These are phyloP conservation scores for Sycophaga agraensis DNA, from an alignment of 1,140 invertebrate species.

Conservation along the genomic window DNA sequence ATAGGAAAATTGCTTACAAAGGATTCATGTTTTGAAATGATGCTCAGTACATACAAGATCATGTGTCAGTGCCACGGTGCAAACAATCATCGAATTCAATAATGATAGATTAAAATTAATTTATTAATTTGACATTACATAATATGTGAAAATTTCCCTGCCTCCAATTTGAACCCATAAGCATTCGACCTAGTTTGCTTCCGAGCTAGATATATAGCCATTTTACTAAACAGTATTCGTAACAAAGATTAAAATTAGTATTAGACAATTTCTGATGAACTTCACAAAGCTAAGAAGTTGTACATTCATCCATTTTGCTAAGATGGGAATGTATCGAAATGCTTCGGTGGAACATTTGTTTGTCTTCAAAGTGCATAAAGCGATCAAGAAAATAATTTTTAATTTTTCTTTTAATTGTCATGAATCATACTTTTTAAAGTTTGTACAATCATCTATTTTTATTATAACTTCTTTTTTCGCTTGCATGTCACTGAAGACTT, in stretches of 20 bases:
- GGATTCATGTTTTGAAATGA: conserved; percentile 17
- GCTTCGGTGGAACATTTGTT: conserved; percentile 48
- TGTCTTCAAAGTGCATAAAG: conserved; percentile 35
- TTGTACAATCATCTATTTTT: background rate
- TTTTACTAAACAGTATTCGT: conserved; percentile 20
- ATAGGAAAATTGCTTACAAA: too few species aligned
- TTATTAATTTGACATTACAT: conserved; percentile 46
- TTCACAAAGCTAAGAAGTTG: conserved; percentile 32
- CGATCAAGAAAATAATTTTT: conserved; percentile 23
- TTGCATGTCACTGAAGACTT: conserved; percentile 26
- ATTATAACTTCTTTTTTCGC: conserved; percentile 8
- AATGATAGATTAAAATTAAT: conserved; percentile 51
- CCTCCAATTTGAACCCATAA: conserved; percentile 45
- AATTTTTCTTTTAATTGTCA: background rate
- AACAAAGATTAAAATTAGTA: conserved; percentile 29
- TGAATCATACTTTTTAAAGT: background rate
- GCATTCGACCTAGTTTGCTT: conserved; percentile 49
- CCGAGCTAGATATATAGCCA: conserved; percentile 32
- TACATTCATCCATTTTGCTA: conserved; percentile 26
- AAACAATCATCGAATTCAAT: conserved; percentile 58
- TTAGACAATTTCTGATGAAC: conserved; percentile 28
- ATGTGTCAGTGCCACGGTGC: conserved; percentile 58
- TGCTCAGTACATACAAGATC: conserved; percentile 37
- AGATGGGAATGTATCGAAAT: conserved; percentile 46
- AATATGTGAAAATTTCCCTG: conserved; percentile 37